A percentile compares a stretch with the other conserved stretches of the same genome.
Conservation (phyloP, 2,797 vertebrate species). For the Neosalanx taihuensis region DNA sequence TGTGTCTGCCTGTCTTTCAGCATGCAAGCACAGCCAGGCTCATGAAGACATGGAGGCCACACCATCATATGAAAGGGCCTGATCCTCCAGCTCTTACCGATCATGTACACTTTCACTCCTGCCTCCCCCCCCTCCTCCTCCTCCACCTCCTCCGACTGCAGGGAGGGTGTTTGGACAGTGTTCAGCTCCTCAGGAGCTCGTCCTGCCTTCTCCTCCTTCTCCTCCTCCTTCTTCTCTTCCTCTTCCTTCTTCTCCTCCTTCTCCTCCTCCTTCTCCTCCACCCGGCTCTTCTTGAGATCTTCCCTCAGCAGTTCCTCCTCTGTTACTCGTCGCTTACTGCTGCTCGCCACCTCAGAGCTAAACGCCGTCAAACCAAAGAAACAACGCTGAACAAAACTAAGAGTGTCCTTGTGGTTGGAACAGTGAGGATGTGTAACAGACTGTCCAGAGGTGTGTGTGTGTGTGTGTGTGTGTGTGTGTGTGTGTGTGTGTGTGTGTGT, state of each 20-base stretch:
- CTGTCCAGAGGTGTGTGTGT: neutral
- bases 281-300: slow-evolving; percentile 74
- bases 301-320: slow-evolving; percentile 68
- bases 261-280: slow-evolving; percentile 49
- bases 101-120: slow-evolving; percentile 36
- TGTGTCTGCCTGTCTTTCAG: slow-evolving; percentile 4
- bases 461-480: neutral
- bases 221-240: slow-evolving; percentile 18
- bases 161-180: slow-evolving; percentile 42
- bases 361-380: slow-evolving; percentile 14
- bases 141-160: slow-evolving; percentile 28
- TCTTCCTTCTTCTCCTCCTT: slow-evolving; percentile 6
- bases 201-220: slow-evolving; percentile 7
- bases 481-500: neutral
- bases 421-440: neutral
- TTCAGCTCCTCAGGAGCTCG: slow-evolving; percentile 30
- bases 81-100: slow-evolving; percentile 59
- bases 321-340: slow-evolving; percentile 66
- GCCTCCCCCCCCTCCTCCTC: slow-evolving; percentile 21
- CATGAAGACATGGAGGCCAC: neutral
- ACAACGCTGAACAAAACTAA: neutral
- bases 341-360: slow-evolving; percentile 60
- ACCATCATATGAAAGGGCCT: neutral
- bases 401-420: neutral
- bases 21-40: neutral